Conservation (phyloP, 64 coral and sea anemone species). For the Montipora foliosa region DNA sequence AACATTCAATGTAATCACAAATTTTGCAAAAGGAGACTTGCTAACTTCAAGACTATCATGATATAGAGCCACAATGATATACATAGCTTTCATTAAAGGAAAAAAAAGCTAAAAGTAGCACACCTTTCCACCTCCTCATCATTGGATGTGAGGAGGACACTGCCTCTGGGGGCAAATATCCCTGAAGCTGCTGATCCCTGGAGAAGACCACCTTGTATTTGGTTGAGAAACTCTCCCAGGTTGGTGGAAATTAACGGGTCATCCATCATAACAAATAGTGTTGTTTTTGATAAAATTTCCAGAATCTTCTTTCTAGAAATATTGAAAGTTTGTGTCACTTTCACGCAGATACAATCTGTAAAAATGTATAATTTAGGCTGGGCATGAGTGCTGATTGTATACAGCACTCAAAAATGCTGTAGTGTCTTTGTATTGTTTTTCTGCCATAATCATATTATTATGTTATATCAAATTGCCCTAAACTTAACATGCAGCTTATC, state of each 20-base stretch:
- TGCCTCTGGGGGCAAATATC: background rate
- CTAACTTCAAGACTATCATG: too few relatives aligned
- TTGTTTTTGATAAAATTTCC: conserved; percentile 39
- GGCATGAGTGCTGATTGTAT: too few relatives aligned
- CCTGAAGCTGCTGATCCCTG: conserved; percentile 36
- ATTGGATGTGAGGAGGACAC: conserved; percentile 16
- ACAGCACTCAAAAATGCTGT: too few relatives aligned
- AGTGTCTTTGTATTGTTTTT: too few relatives aligned
- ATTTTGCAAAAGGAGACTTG: too few relatives aligned
- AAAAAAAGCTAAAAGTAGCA: background rate
- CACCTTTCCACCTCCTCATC: conserved; percentile 34
- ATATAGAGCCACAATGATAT: too few relatives aligned
- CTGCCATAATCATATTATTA: background rate
- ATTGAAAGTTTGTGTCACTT: too few relatives aligned
- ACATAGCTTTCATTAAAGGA: too few relatives aligned
- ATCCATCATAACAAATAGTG: conserved; percentile 50
- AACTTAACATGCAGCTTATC: background rate
- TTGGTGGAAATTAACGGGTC: conserved; percentile 47
- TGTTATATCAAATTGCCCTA: background rate
- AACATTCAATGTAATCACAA: too few relatives aligned
- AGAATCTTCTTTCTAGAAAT: conserved; percentile 21
- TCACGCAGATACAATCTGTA: background rate
- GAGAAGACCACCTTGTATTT: conserved; percentile 39
- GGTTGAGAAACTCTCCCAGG: conserved; percentile 50
- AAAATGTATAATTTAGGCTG: background rate